Percentiles rank a stretch among this genome's conserved stretches.
phyloP scores from a whole-genome alignment of 2,797 vertebrate species.

The Sciurus carolinensis region DNA sequence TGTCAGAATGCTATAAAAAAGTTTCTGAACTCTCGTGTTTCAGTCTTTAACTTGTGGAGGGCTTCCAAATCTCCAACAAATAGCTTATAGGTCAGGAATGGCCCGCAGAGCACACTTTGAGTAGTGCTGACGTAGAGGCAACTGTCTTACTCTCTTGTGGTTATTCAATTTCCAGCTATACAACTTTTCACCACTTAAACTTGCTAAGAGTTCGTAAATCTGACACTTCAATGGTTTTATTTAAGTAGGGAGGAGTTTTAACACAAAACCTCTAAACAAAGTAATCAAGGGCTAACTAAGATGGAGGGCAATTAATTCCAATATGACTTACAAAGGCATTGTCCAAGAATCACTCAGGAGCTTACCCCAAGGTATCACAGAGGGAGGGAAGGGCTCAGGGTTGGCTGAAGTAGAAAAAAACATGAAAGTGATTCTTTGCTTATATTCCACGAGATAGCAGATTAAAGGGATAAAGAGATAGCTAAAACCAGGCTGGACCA shows the following conservation, averaged over 20 bases:
- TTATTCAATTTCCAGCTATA: not conserved
- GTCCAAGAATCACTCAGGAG: not conserved
- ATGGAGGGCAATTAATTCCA: not conserved
- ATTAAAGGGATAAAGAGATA: not conserved
- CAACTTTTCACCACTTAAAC: not conserved
- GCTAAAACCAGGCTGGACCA: not conserved
- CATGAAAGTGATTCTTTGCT: not conserved
- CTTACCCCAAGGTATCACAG: not conserved
- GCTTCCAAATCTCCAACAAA: not conserved
- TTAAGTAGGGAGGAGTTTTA: not conserved
- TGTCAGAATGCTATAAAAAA: not conserved
- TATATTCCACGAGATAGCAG: not conserved
- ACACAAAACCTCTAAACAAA: slow-evolving; percentile 8
- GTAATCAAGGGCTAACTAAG: not conserved
- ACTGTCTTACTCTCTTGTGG: not conserved
- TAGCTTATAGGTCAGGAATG: not conserved
- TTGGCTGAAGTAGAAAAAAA: not conserved
- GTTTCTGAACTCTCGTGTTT: not conserved
- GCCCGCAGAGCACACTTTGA: accelerated
- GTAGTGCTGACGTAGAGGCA: not conserved
- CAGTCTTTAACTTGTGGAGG: not conserved
- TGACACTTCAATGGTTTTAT: slow-evolving; percentile 27
- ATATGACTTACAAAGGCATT: not conserved
- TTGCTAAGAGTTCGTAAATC: not conserved
- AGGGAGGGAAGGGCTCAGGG: not conserved